phyloP scores from a whole-genome alignment of 2,797 vertebrate genomes.

The Parauchenoglanis ngamensis region DNA sequence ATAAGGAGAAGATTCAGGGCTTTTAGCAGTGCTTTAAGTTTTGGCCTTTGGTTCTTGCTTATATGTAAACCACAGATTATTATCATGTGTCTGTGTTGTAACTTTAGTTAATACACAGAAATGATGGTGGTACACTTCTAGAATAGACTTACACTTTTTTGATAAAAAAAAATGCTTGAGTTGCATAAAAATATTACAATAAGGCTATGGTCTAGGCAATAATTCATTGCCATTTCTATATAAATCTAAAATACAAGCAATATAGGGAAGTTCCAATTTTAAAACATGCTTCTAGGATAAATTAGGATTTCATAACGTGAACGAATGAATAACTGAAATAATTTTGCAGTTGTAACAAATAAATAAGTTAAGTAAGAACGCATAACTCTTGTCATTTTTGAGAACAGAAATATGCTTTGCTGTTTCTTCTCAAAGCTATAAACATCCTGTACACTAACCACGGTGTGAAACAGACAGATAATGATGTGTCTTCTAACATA shows the following conservation, averaged over 20 bases:
- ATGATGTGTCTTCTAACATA: not conserved
- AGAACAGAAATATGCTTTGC: not conserved
- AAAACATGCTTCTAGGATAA: not conserved
- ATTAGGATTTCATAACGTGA: not conserved
- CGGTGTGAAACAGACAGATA: not conserved
- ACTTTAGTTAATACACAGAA: not conserved
- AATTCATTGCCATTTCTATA: not conserved
- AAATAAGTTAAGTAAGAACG: not conserved
- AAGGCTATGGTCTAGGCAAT: not conserved
- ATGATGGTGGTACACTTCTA: not conserved
- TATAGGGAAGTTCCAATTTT: not conserved
- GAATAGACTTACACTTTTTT: not conserved
- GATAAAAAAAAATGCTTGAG: not conserved
- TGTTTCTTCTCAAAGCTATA: not conserved
- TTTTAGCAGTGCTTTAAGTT: not conserved
- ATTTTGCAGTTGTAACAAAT: not conserved
- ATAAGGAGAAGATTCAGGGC: not conserved
- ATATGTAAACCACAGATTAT: not conserved
- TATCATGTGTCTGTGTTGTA: not conserved
- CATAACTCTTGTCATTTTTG: not conserved
- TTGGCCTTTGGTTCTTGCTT: not conserved
- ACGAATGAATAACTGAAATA: not conserved
- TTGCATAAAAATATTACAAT: constrained; percentile 1
- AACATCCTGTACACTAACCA: not conserved
- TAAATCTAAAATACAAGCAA: not conserved